Base-by-base conservation (phyloP, 2,888 invertebrate genomes). In the Ormyrus thymus region DNA sequence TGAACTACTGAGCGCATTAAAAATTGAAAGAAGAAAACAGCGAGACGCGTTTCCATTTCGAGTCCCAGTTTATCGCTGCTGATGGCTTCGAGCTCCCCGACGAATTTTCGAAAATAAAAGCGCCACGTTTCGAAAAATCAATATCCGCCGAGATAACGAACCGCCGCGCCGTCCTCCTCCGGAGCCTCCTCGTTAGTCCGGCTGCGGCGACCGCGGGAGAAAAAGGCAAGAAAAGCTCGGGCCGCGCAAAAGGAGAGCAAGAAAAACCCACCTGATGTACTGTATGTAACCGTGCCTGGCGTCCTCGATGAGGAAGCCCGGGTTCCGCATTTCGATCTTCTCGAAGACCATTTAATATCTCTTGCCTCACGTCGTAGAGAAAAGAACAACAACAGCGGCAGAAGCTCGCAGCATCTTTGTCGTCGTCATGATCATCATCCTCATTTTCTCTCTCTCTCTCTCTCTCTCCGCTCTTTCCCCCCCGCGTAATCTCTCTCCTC, bases 271-370 rank as follows among this genome's bases (percentile, higher is more conserved):
- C 90, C 90, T 90, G 81, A 90, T 88, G 79, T 89, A 89, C 77
- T 89, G 90, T 82, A 89, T 89, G 79, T 89, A 90, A 83, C 90
- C 90, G 81, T 90, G 90, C 82, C 89, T 87, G 81, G 90, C 88
- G 81, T 90, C 89, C 86, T 90, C 89, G 83, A 89, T 83, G 80
- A 90, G 88, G 86, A 90, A 90, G 83, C 89, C 89, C 50, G 89
- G 89, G 85, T 89, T 88, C 85, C 90, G 86, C 89, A 89, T 90
- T 83, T 86, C 89, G 84, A 87, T 87, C 83, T 88, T 89, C 85
- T 89, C 89, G 86, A 89, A 88, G 76, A 90, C 89, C 89, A 90
- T 90, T 83, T 83, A 82, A 74, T 68, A 68, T 55, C 48, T 10
- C 48, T 11, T 46, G 51, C 56, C 77, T 79, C 76, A 64, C 71